Conservation (phyloP, 2,797 vertebrate species). For the Brotula barbata region DNA sequence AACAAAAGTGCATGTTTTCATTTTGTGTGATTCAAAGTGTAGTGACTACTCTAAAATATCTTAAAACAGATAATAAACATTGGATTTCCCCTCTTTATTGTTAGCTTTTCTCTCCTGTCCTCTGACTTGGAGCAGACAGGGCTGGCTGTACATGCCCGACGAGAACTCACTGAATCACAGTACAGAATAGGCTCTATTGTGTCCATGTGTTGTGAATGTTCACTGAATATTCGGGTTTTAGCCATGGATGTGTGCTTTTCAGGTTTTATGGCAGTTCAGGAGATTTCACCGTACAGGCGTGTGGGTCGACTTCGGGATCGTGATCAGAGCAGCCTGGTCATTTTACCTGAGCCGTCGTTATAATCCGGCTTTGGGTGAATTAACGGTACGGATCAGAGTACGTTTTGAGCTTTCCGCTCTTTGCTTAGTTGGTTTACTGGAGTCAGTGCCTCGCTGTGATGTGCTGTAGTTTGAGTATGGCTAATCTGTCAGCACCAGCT, state of each 20-base stretch:
- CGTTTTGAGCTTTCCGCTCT: conserved; percentile 19
- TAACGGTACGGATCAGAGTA: conserved; percentile 9
- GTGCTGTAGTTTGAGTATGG: conserved; percentile 12
- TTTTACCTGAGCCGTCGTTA: conserved; percentile 35
- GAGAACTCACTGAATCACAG: no score
- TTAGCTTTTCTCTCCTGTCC: no score
- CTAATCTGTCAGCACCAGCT: conserved; percentile 30
- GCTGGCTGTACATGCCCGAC: no score
- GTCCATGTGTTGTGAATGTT: no score
- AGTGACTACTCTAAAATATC: no score
- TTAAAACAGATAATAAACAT: no score
- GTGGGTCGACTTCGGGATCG: conserved; percentile 26
- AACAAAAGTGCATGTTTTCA: no score
- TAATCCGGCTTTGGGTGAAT: conserved; percentile 49
- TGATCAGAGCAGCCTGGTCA: conserved; percentile 18
- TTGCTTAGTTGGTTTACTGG: not conserved
- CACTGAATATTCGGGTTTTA: no score
- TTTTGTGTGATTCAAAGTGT: no score
- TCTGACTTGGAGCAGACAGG: no score
- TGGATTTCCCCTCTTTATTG: no score
- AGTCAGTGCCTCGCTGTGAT: conserved; percentile 22
- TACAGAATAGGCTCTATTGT: no score
- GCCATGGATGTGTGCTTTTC: conserved; percentile 22
- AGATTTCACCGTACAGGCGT: not conserved
- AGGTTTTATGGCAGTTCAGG: not conserved